These are phyloP conservation scores for Amblyopsis rosae DNA, from an alignment of 2,113 vertebrate species.

Conservation along the genomic window DNA sequence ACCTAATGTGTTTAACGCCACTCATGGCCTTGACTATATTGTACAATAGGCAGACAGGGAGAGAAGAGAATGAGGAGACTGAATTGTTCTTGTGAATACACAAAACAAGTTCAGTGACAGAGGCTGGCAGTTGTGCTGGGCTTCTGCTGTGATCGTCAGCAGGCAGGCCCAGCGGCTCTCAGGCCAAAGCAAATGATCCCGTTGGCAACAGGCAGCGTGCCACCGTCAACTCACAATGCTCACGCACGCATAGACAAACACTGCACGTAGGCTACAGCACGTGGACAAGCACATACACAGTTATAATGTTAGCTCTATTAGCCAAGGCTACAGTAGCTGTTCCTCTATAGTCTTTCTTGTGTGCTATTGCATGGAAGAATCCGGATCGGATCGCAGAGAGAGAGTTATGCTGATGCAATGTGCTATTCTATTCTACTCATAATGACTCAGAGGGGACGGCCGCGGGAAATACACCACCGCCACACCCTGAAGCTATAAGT, in stretches of 20 bases:
- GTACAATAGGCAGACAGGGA: not conserved
- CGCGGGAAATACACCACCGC: slow-evolving; percentile 35
- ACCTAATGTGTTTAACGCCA: too few species aligned
- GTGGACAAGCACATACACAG: not conserved
- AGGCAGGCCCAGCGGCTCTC: slow-evolving; percentile 14
- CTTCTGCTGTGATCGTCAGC: slow-evolving; percentile 43
- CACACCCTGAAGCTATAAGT: slow-evolving; percentile 39
- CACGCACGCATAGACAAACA: too few species aligned
- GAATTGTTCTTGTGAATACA: slow-evolving; percentile 40
- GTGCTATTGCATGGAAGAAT: slow-evolving; percentile 22
- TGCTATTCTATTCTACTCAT: slow-evolving; percentile 46
- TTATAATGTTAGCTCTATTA: not conserved
- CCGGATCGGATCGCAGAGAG: slow-evolving; percentile 33
- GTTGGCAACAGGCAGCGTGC: slow-evolving; percentile 20
- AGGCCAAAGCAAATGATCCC: slow-evolving; percentile 47
- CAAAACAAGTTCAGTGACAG: slow-evolving; percentile 30
- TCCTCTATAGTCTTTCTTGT: not conserved
- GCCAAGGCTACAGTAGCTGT: too few species aligned
- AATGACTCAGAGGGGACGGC: slow-evolving; percentile 53
- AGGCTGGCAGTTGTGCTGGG: slow-evolving; percentile 36
- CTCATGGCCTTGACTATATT: too few species aligned
- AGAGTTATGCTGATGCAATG: slow-evolving; percentile 55
- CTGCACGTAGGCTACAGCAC: too few species aligned
- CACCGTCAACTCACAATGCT: slow-evolving; percentile 10
- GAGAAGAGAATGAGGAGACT: slow-evolving; percentile 1